A percentile compares a stretch with the other conserved stretches of the same genome.
These are phyloP conservation scores for Temnothorax unifasciatus DNA, from an alignment of 2,888 invertebrate genomes.

Conservation along the genomic window DNA sequence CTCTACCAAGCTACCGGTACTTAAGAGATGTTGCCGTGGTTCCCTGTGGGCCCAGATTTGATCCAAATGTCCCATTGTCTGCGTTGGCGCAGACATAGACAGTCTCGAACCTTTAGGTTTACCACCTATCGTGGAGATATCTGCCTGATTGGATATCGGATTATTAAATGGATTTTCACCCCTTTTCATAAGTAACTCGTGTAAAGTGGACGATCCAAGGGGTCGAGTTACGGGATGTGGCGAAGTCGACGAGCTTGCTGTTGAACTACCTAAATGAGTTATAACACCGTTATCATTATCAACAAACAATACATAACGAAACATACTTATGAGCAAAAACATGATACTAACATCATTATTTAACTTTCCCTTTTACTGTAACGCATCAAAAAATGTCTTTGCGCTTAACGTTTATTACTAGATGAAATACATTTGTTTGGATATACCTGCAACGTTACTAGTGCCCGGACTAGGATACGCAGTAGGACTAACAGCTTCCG, in stretches of 20 bases:
- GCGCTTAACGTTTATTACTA: not conserved
- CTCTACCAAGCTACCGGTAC: slow-evolving; percentile 94
- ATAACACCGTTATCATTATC: not conserved
- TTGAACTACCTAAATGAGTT: slow-evolving; percentile 81
- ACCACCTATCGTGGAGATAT: slow-evolving; percentile 70
- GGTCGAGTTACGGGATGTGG: slow-evolving; percentile 81
- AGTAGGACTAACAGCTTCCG: slow-evolving; percentile 83
- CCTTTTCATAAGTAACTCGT: slow-evolving; percentile 91
- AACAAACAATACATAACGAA: not conserved
- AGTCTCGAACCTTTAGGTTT: slow-evolving; percentile 89
- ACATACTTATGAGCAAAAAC: not conserved
- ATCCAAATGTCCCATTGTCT: slow-evolving; percentile 90
- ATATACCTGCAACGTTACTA: slow-evolving; percentile 82
- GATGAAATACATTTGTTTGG: not conserved
- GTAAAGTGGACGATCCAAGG: slow-evolving; percentile 87
- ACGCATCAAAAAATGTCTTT: not conserved
- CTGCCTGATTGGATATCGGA: slow-evolving; percentile 74
- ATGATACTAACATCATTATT: not conserved
- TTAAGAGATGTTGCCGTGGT: slow-evolving; percentile 94
- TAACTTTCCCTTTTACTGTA: not conserved
- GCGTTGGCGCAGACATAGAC: slow-evolving; percentile 95
- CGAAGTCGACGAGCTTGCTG: slow-evolving; percentile 84
- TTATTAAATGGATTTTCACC: slow-evolving; percentile 87
- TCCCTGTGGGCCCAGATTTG: slow-evolving; percentile 95
- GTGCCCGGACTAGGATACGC: slow-evolving; percentile 84